These are phyloP conservation scores for Drosophila emarginata DNA, from an alignment of 2,888 invertebrate species.

Conservation along the genomic window DNA sequence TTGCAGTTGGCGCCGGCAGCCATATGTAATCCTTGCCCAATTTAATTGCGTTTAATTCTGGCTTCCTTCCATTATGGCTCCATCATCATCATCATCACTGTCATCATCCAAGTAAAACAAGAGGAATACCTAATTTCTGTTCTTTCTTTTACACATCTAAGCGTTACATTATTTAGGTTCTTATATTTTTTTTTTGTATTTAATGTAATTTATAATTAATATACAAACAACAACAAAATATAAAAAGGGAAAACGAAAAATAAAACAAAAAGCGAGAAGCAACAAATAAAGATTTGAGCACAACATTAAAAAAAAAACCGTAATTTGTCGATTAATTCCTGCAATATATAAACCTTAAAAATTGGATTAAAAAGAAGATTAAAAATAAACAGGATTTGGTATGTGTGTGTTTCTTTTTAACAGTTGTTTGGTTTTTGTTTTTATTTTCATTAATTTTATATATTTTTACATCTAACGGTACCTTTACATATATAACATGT, in stretches of 20 bases:
- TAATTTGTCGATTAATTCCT: neutral
- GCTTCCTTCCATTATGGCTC: slow-evolving; percentile 39
- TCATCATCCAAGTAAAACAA: slow-evolving; percentile 30
- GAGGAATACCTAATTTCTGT: slow-evolving; percentile 48
- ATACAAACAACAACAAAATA: slow-evolving; percentile 49
- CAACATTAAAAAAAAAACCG: slow-evolving; percentile 33
- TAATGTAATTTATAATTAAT: slow-evolving; percentile 78
- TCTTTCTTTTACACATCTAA: slow-evolving; percentile 69
- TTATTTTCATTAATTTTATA: slow-evolving; percentile 44
- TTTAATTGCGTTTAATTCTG: neutral
- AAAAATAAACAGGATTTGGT: too few species aligned
- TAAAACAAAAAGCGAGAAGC: slow-evolving; percentile 33
- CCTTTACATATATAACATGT: slow-evolving; percentile 82
- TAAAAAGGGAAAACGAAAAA: slow-evolving; percentile 22
- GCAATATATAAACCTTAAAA: too few species aligned
- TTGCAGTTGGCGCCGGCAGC: slow-evolving; percentile 31
- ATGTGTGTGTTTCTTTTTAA: slow-evolving; percentile 28
- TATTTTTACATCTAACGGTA: slow-evolving; percentile 74
- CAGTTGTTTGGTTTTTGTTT: neutral
- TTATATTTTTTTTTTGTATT: slow-evolving; percentile 61
- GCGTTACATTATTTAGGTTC: slow-evolving; percentile 77
- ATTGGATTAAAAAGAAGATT: too few species aligned
- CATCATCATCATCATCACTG: slow-evolving; percentile 16
- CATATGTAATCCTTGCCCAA: slow-evolving; percentile 19
- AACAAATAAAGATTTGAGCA: slow-evolving; percentile 69